A percentile compares a stretch with the other conserved stretches of the same genome.
Evolutionary conservation across 2,888 invertebrate species (phyloP).

Genomic region (Catocala fraxini): DNA sequence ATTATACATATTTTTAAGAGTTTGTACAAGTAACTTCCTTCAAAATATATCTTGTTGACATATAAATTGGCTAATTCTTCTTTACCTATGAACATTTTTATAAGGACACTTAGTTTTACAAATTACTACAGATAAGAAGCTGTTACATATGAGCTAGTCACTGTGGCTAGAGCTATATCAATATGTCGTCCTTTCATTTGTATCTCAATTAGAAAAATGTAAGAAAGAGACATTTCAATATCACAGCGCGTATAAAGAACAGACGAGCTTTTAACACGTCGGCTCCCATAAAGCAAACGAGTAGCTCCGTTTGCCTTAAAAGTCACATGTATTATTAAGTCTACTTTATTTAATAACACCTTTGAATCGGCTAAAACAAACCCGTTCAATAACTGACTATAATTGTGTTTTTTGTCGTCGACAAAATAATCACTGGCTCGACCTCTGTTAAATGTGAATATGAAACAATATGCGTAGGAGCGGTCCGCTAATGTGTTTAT

Average conservation of each 20-base stretch:
- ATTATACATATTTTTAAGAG: too few species aligned
- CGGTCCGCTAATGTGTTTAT: slow-evolving; percentile 70
- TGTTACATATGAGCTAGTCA: too few species aligned
- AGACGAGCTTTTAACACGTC: slow-evolving; percentile 10
- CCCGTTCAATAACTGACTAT: slow-evolving; percentile 54
- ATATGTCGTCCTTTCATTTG: too few species aligned
- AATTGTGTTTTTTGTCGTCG: slow-evolving; percentile 63
- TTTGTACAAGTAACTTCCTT: too few species aligned
- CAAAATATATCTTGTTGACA: too few species aligned
- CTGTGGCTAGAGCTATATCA: too few species aligned
- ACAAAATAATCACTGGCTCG: slow-evolving; percentile 62
- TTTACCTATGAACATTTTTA: too few species aligned
- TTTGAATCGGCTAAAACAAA: slow-evolving; percentile 54
- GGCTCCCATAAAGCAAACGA: slow-evolving; percentile 15
- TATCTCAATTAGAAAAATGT: too few species aligned
- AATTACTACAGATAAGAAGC: too few species aligned
- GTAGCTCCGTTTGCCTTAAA: slow-evolving; percentile 30
- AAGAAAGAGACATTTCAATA: background rate
- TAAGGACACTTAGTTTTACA: too few species aligned
- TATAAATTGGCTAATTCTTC: too few species aligned
- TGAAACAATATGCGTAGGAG: slow-evolving; percentile 66
- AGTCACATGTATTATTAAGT: slow-evolving; percentile 43
- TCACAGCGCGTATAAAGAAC: slow-evolving; percentile 4
- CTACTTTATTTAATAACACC: slow-evolving; percentile 52
- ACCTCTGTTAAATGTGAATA: slow-evolving; percentile 66